Percentiles rank a stretch among this genome's conserved stretches.
Evolutionary conservation across 2,113 vertebrate species (phyloP).

Genomic region (Pseudopipra pipra): DNA sequence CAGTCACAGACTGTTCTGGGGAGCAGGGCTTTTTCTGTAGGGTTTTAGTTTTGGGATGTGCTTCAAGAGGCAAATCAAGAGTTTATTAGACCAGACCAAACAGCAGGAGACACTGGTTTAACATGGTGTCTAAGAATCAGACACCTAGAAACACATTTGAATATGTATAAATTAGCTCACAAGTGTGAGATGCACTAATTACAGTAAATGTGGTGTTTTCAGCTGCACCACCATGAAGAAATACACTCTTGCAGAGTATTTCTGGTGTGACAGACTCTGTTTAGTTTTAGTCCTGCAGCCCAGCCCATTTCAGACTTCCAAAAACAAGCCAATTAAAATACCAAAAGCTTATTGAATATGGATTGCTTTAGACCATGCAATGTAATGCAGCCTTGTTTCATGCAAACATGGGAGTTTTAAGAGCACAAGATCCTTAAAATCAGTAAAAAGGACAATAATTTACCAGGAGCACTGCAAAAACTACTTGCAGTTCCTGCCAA

Average conservation of each 20-base stretch:
- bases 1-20: neutral
- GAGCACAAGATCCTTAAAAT: neutral
- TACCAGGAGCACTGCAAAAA: neutral
- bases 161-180: neutral
- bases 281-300: conserved; percentile 15
- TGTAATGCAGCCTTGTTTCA: neutral
- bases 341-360: neutral
- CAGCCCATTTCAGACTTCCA: conserved; percentile 5
- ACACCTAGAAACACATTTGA: neutral
- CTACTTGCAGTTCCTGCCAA: neutral
- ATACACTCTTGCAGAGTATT: neutral
- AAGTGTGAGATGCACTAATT: neutral
- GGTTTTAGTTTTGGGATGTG: neutral
- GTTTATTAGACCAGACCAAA: neutral
- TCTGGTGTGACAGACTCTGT: neutral
- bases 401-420: neutral
- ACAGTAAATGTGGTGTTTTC: neutral
- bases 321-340: neutral
- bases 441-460: neutral
- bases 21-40: neutral
- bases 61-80: neutral
- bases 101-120: neutral
- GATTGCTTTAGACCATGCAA: neutral
- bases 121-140: neutral
- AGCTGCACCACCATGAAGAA: neutral